Evolutionary conservation across 2,797 vertebrate species (phyloP).

Genomic region (Melanotaenia pygmaea): DNA sequence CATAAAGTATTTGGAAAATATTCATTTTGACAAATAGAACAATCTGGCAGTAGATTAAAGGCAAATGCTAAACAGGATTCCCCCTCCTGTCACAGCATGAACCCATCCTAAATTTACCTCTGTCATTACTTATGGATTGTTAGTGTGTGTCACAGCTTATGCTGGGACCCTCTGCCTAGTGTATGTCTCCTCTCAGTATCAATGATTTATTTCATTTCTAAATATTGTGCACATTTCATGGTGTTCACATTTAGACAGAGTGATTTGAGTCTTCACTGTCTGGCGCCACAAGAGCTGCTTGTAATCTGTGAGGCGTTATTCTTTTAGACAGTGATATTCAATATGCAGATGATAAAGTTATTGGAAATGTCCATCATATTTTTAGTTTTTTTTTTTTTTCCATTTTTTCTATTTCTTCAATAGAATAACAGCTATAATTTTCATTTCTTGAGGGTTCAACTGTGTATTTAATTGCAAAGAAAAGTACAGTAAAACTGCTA

Average conservation of each 20-base stretch:
- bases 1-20: slow-evolving; percentile 49
- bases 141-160: slow-evolving; percentile 32
- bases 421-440: not conserved
- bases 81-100: slow-evolving; percentile 49
- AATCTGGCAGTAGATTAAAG: slow-evolving; percentile 62
- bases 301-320: slow-evolving; percentile 13
- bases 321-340: slow-evolving; percentile 30
- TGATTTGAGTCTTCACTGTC: slow-evolving; percentile 23
- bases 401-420: not conserved
- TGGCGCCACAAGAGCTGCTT: slow-evolving; percentile 14
- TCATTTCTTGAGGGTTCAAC: not conserved
- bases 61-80: slow-evolving; percentile 48
- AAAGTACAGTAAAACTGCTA: not conserved
- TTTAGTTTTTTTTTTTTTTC: not conserved
- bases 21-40: slow-evolving; percentile 55
- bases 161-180: slow-evolving; percentile 22
- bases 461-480: not conserved
- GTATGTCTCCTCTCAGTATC: slow-evolving; percentile 13
- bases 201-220: slow-evolving; percentile 30
- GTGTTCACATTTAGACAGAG: slow-evolving; percentile 14
- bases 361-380: slow-evolving; percentile 5
- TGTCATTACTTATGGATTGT: slow-evolving; percentile 34
- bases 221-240: slow-evolving; percentile 21
- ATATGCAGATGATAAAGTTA: slow-evolving; percentile 3
- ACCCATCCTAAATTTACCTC: slow-evolving; percentile 52